These are phyloP conservation scores for Aurelia sp. DNA, from an alignment of 30 jellyfish, hydroid and myxozoan genomes.

Conservation along the genomic window DNA sequence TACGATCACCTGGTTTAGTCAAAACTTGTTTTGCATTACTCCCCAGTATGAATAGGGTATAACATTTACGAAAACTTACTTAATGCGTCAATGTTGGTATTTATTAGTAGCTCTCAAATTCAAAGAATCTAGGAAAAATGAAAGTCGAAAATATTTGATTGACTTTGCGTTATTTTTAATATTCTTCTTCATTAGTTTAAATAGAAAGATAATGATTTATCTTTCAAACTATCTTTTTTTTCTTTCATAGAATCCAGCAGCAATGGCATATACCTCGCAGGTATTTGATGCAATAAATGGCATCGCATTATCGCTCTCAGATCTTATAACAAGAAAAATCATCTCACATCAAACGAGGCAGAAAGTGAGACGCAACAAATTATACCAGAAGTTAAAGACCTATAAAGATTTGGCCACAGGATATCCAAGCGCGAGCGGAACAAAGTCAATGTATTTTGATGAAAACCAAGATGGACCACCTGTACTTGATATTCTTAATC, in stretches of 20 bases:
- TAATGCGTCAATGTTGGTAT: too few relatives aligned
- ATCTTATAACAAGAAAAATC: conserved; percentile 71
- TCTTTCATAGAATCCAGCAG: conserved; percentile 53
- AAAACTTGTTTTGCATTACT: too few relatives aligned
- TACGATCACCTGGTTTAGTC: too few relatives aligned
- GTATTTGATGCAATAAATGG: conserved; percentile 98
- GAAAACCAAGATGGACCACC: conserved; percentile 96
- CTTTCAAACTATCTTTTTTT: not conserved
- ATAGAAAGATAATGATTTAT: not conserved
- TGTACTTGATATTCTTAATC: conserved; percentile 65
- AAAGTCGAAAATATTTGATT: too few relatives aligned
- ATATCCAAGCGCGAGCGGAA: conserved; percentile 89
- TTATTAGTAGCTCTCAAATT: too few relatives aligned
- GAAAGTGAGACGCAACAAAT: conserved; percentile 53
- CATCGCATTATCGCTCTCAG: conserved; percentile 91
- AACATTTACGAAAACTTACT: too few relatives aligned
- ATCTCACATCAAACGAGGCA: conserved; percentile 56
- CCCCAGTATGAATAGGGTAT: too few relatives aligned
- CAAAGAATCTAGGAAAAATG: too few relatives aligned
- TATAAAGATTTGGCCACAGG: conserved; percentile 79
- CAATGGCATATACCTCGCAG: conserved; percentile 88
- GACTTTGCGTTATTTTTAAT: not conserved
- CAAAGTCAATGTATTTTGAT: conserved; percentile 77
- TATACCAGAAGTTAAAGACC: conserved; percentile 55
- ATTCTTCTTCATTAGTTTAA: not conserved